Evolutionary conservation across 2,113 vertebrate species (phyloP).

Genomic region (Larimichthys polyactis): DNA sequence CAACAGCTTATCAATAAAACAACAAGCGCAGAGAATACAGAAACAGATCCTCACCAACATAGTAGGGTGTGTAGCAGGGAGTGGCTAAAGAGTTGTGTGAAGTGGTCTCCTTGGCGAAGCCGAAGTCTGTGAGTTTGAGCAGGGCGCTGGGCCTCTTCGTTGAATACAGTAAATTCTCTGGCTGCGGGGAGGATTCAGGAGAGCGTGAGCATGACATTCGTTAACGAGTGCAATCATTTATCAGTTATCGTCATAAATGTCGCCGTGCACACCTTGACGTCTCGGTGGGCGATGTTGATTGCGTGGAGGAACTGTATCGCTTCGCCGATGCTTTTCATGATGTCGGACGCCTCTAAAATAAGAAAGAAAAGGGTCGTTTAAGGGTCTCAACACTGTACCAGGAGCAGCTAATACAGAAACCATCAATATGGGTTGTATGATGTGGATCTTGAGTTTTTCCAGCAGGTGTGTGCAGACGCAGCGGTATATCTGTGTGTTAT

Average conservation of each 20-base stretch:
- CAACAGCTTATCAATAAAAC: not conserved
- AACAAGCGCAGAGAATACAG: not conserved
- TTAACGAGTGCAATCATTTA: too few species aligned
- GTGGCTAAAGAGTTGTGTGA: constrained; percentile 96
- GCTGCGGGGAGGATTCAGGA: constrained; percentile 80
- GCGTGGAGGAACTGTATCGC: constrained; percentile 96
- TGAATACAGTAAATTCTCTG: constrained; percentile 96
- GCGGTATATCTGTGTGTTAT: not conserved
- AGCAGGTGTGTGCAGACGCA: not conserved
- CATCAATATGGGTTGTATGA: not conserved
- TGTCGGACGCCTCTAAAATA: constrained; percentile 93
- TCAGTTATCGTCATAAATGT: too few species aligned
- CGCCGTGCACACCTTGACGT: constrained; percentile 90
- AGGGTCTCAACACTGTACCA: not conserved
- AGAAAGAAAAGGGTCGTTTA: constrained; percentile 18
- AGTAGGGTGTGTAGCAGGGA: constrained; percentile 98
- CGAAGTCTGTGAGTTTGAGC: constrained; percentile 98
- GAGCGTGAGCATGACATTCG: not conserved
- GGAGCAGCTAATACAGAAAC: not conserved
- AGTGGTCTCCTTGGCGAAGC: constrained; percentile 99
- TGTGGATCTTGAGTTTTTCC: not conserved
- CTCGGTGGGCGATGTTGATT: constrained; percentile 96
- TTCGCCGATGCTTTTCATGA: constrained; percentile 98
- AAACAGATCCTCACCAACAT: constrained; percentile 90
- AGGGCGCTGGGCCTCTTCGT: constrained; percentile 91